phyloP scores from a whole-genome alignment of 2,797 vertebrate species.

The Schizopygopsis pylzovi region DNA sequence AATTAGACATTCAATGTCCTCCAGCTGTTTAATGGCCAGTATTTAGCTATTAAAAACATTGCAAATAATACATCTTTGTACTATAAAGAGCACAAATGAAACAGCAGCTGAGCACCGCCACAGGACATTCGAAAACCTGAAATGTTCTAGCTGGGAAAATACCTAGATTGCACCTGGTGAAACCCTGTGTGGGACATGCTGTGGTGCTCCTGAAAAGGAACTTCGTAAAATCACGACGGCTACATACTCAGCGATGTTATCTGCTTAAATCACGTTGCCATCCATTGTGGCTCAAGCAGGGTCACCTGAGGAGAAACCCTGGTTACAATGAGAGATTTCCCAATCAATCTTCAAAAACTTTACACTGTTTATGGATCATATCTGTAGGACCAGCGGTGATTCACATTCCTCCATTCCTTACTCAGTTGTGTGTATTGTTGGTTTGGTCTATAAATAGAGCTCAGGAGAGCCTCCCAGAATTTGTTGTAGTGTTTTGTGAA shows the following conservation, averaged over 20 bases:
- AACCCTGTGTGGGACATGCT: slow-evolving; percentile 46
- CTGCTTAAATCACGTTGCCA: slow-evolving; percentile 43
- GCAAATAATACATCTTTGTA: neutral
- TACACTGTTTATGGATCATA: slow-evolving; percentile 4
- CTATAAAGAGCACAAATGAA: slow-evolving; percentile 16
- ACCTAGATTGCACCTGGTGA: slow-evolving; percentile 46
- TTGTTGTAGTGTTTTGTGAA: slow-evolving; percentile 68
- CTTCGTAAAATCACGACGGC: slow-evolving; percentile 15
- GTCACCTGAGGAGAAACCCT: slow-evolving; percentile 35
- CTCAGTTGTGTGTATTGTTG: slow-evolving; percentile 71
- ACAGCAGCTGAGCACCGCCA: slow-evolving; percentile 1
- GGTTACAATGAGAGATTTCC: neutral
- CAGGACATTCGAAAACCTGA: slow-evolving; percentile 13
- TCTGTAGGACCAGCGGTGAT: slow-evolving; percentile 58
- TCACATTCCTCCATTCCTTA: slow-evolving; percentile 69
- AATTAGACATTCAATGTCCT: neutral
- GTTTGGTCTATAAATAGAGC: slow-evolving; percentile 74
- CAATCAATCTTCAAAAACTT: slow-evolving; percentile 16
- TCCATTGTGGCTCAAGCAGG: slow-evolving; percentile 7
- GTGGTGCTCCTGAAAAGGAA: slow-evolving; percentile 35
- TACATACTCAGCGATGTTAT: slow-evolving; percentile 27
- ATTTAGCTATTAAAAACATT: slow-evolving; percentile 16
- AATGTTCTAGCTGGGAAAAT: slow-evolving; percentile 48
- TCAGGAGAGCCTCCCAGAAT: slow-evolving; percentile 73
- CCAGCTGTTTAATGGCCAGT: slow-evolving; percentile 21